These are phyloP conservation scores for Phodopus roborovskii DNA, from an alignment of 2,113 vertebrate species.

Conservation along the genomic window DNA sequence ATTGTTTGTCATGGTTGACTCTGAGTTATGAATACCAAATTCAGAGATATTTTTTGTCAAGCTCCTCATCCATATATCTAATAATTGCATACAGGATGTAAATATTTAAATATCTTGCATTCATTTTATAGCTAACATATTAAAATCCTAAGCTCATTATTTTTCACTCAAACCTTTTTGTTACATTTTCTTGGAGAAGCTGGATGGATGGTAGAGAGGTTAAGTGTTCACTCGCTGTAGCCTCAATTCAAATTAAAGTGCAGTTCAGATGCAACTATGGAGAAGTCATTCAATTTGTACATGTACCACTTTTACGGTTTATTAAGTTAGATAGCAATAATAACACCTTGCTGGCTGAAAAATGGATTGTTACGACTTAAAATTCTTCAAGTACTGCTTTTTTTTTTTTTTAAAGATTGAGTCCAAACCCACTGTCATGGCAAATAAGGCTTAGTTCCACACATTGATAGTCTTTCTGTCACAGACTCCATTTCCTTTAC, in stretches of 20 bases:
- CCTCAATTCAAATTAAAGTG: neutral
- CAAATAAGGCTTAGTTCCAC: constrained; percentile 44
- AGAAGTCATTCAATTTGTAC: neutral
- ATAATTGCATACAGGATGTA: neutral
- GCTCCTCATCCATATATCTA: neutral
- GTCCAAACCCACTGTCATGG: neutral
- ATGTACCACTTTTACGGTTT: neutral
- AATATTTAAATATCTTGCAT: neutral
- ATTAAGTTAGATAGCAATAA: neutral
- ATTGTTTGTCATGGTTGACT: neutral
- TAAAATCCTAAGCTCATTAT: neutral
- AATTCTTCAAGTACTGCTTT: neutral
- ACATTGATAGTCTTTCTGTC: neutral
- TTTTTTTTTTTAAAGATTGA: neutral
- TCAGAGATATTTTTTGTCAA: neutral
- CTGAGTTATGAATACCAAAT: neutral
- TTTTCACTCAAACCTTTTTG: neutral
- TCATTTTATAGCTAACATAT: neutral
- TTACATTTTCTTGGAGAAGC: neutral
- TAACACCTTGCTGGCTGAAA: neutral
- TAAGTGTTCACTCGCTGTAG: neutral
- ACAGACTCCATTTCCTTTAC: neutral
- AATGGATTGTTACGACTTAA: neutral
- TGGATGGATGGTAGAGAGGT: too few species aligned
- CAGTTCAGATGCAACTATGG: neutral